A percentile compares a stretch with the other conserved stretches of the same genome.
Conservation (phyloP, 2,888 invertebrate genomes). For the Dynastes maya region DNA sequence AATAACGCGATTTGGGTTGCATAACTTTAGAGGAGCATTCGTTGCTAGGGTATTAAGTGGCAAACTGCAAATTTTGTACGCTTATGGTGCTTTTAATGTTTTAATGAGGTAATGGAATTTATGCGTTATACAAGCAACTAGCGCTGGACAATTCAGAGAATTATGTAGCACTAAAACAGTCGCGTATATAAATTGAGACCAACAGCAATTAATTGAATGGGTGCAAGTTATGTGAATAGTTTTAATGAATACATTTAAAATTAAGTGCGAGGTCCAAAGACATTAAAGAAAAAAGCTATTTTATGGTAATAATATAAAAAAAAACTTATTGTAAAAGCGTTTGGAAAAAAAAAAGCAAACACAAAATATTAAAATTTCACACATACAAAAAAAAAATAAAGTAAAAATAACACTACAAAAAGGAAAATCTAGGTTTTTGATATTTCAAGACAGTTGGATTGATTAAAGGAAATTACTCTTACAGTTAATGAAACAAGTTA, state of each 20-base stretch:
- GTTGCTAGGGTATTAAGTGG: neutral
- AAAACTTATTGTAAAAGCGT: neutral
- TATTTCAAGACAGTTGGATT: constrained; percentile 28
- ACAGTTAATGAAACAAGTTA: constrained; percentile 12
- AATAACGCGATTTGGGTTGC: constrained; percentile 35
- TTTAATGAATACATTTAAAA: neutral
- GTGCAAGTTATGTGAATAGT: neutral
- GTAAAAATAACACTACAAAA: constrained; percentile 6
- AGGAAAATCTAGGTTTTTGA: constrained; percentile 6
- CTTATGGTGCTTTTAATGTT: neutral
- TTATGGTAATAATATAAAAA: neutral
- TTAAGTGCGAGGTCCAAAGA: neutral
- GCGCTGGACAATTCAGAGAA: neutral
- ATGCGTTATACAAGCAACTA: neutral
- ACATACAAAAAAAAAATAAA: constrained; percentile 5
- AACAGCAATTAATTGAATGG: neutral
- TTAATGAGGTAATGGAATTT: neutral
- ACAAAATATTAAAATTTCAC: neutral
- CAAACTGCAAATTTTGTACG: neutral
- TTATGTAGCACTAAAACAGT: neutral
- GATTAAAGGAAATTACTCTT: constrained; percentile 16
- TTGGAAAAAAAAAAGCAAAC: neutral
- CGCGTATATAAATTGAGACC: neutral
- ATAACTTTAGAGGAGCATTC: constrained; percentile 7
- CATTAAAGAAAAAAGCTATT: no score